Evolutionary conservation across 1,140 invertebrate species (phyloP).

Genomic region (Vanessa tameamea): DNA sequence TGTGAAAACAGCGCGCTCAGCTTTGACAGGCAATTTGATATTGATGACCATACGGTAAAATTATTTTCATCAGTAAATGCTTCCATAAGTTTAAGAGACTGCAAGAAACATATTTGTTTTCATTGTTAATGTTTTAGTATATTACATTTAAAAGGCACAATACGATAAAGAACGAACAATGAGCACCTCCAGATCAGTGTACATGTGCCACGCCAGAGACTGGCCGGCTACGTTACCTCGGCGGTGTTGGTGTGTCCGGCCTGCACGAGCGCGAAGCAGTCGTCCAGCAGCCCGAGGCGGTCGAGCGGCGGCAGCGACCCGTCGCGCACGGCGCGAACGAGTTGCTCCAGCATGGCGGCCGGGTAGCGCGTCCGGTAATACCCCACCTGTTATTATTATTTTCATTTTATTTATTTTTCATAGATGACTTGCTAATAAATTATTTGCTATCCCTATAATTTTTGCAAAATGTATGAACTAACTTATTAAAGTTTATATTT

Average conservation of each 20-base stretch:
- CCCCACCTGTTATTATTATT: slow-evolving; percentile 82
- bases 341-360: slow-evolving; percentile 86
- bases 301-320: slow-evolving; percentile 93
- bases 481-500: too few relatives aligned
- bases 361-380: slow-evolving; percentile 95
- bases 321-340: slow-evolving; percentile 90
- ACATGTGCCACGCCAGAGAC: too few relatives aligned
- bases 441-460: too few relatives aligned
- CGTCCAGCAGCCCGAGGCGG: slow-evolving; percentile 93
- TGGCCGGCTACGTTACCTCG: slow-evolving; percentile 81
- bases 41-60: slow-evolving; percentile 95
- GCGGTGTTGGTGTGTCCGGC: slow-evolving; percentile 91
- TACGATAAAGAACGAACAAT: too few relatives aligned
- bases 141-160: too few relatives aligned
- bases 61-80: slow-evolving; percentile 93
- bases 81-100: slow-evolving; percentile 84
- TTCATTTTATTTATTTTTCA: too few relatives aligned
- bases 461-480: too few relatives aligned
- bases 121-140: neutral
- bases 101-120: slow-evolving; percentile 37
- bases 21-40: slow-evolving; percentile 89
- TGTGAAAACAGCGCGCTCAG: slow-evolving; percentile 88
- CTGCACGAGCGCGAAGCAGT: slow-evolving; percentile 95
- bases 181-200: too few relatives aligned
- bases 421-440: too few relatives aligned